Percentiles rank a stretch among this genome's conserved stretches.
Conservation (phyloP, 2,888 invertebrate species). For the Pasiphila rectangulata region DNA sequence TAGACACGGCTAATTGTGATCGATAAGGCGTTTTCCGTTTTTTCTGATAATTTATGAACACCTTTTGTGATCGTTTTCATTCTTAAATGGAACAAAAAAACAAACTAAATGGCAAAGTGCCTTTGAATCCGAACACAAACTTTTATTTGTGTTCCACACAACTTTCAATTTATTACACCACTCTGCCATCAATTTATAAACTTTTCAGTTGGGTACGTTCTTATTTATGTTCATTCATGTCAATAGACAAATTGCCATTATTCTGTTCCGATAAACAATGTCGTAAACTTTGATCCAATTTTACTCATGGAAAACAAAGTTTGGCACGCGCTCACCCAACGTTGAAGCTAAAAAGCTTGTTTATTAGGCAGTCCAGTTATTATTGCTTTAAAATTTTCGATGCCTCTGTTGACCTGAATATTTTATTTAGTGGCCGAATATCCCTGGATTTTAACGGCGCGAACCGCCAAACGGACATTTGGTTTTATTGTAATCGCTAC, state of each 20-base stretch:
- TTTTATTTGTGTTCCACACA: constrained; percentile 15
- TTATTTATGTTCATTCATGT: constrained; percentile 20
- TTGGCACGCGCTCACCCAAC: constrained; percentile 35
- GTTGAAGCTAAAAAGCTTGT: constrained; percentile 41
- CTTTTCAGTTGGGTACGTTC: constrained; percentile 14
- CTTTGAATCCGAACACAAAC: constrained; percentile 2
- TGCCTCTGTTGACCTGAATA: constrained; percentile 38
- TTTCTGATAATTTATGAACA: constrained; percentile 14
- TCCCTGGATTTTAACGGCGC: constrained; percentile 33
- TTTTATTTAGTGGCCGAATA: constrained; percentile 15
- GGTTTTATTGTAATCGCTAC: constrained; percentile 39
- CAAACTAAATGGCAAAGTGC: neutral
- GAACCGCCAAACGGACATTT: constrained; percentile 29
- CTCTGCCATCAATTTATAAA: constrained; percentile 18
- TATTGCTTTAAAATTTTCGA: constrained; percentile 42
- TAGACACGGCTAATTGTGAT: constrained; percentile 44
- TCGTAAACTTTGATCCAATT: constrained; percentile 35
- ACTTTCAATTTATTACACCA: constrained; percentile 22
- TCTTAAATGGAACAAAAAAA: neutral
- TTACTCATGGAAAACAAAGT: constrained; percentile 31
- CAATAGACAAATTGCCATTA: constrained; percentile 30
- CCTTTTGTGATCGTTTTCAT: neutral
- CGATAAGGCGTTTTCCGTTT: constrained; percentile 33
- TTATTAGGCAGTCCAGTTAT: constrained; percentile 49
- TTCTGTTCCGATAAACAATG: constrained; percentile 33